These are phyloP conservation scores for Amblyopsis hoosieri DNA, from an alignment of 2,797 vertebrate genomes.

Conservation along the genomic window DNA sequence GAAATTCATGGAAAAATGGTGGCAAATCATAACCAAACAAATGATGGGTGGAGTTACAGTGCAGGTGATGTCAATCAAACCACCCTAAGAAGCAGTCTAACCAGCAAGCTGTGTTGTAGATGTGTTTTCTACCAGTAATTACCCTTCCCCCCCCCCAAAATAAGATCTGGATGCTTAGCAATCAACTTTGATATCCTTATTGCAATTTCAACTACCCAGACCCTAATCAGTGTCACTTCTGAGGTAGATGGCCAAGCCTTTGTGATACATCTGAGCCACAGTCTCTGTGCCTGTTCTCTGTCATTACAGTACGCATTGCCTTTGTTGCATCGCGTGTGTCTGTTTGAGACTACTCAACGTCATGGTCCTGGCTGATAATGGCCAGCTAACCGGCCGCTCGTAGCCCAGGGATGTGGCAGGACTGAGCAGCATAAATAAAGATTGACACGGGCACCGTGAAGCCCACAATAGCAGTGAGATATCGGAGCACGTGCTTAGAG, in stretches of 20 bases:
- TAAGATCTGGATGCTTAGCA: too few relatives aligned
- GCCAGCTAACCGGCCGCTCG: background rate
- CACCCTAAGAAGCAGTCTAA: too few relatives aligned
- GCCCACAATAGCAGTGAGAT: background rate
- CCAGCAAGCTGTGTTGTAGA: too few relatives aligned
- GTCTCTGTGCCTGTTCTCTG: background rate
- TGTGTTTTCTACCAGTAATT: too few relatives aligned
- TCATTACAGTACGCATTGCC: background rate
- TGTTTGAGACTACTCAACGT: constrained; percentile 17
- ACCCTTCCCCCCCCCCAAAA: too few relatives aligned
- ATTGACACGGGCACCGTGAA: background rate
- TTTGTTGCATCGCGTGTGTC: constrained; percentile 3
- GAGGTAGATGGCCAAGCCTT: background rate
- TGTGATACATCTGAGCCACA: too few relatives aligned
- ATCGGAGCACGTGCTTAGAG: background rate
- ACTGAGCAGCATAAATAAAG: background rate
- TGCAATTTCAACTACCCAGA: too few relatives aligned
- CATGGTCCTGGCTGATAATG: constrained; percentile 19
- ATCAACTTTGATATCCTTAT: too few relatives aligned
- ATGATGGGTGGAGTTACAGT: too few relatives aligned
- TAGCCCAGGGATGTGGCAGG: background rate
- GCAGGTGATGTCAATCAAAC: too few relatives aligned
- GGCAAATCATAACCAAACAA: too few relatives aligned
- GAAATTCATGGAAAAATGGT: too few relatives aligned
- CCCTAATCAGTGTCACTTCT: background rate